Evolutionary conservation across 2,797 vertebrate species (phyloP), one percentile per base, ranked within the genome.

Genomic region (Halcyon chelicuti): DNA sequence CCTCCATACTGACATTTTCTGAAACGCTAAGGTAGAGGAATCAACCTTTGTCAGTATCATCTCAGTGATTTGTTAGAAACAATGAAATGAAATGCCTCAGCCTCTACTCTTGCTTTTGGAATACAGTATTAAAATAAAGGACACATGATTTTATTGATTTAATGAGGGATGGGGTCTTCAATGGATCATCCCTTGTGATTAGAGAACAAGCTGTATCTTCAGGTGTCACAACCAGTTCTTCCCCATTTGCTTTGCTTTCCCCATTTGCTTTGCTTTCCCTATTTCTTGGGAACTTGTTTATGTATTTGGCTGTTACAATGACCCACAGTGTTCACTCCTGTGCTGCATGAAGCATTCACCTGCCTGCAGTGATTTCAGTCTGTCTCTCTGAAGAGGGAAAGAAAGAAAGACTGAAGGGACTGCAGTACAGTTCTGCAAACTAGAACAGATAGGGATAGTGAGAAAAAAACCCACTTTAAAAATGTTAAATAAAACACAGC

Each of bases 81-180:
- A 98, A 97, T 96, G 93, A 97, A 97, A 96, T 95, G 78, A 97
- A 97, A 97, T 97, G 86, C 92, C 68, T 94, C 90, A 73, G 84
- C 86, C 82, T 94, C 96, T 97, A 83, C 96, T 78, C 84, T 94
- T 93, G 86, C 65, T 88, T 93, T 95, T 94, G 93, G 94, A 98
- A 96, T 95, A 93, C 61, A 82, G 94, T 93, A 97, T 97, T 97
- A 97, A 97, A 98, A 97, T 97, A 98, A 98, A 98, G 80, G 97
- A 98, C 97, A 96, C 75, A 97, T 97, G 96, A 96, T 96, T 98
- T 97, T 98, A 98, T 98, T 98, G 97, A 97, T 97, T 97, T 97
- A 98, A 98, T 97, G 97, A 98, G 94, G 92, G 88, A 91, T 58
- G 54, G 83, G 93, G 82, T 52, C 72, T 96, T 94, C 84, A 87